These are phyloP conservation scores for Dendroctonus valens DNA, from an alignment of 1,140 invertebrate genomes.

Conservation along the genomic window DNA sequence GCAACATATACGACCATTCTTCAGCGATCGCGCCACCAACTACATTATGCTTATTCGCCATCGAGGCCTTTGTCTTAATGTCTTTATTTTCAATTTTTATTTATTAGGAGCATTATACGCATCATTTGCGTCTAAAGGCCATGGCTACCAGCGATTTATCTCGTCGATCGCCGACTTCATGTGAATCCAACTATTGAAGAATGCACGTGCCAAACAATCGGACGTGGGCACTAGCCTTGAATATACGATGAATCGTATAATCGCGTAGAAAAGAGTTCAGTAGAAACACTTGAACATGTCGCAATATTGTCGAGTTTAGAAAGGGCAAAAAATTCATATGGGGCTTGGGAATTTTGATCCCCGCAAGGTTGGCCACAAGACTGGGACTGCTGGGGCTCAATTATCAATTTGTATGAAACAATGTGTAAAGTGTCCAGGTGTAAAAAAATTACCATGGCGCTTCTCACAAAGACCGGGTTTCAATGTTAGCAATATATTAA, in stretches of 20 bases:
- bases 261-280: neutral
- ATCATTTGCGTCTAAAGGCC: constrained; percentile 38
- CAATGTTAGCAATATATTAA: no score
- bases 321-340: neutral
- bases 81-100: constrained; percentile 48
- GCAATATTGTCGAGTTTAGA: no score
- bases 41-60: constrained; percentile 42
- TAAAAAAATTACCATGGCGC: no score
- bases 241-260: neutral
- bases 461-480: no score
- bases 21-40: constrained; percentile 25
- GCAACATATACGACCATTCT: constrained; percentile 2
- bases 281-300: no score
- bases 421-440: no score
- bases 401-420: no score
- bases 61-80: constrained; percentile 46
- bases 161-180: constrained; percentile 8
- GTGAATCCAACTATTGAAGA: constrained; percentile 6
- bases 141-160: constrained; percentile 20
- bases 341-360: no score
- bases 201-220: constrained; percentile 22
- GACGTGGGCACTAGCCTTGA: constrained; percentile 4
- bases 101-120: constrained; percentile 43
- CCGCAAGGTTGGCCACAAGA: no score
- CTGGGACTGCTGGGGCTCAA: no score